A percentile compares a stretch with the other conserved stretches of the same genome.
Evolutionary conservation across 2,797 vertebrate genomes (phyloP).

Genomic region (Lacerta viridis): DNA sequence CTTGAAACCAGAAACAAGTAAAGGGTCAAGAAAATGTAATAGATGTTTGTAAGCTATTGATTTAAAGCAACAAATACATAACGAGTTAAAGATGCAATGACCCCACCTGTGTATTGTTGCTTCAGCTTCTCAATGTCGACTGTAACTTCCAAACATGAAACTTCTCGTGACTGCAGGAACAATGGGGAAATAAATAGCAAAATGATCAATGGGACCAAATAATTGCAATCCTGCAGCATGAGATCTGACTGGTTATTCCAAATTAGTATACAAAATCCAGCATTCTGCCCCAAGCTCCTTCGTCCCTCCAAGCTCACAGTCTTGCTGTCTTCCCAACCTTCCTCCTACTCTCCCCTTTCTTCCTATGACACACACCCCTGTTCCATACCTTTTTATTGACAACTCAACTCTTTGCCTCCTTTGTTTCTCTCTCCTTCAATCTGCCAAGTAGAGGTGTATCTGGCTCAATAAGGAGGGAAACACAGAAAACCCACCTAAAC

Average conservation of each 20-base stretch:
- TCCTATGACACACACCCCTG: neutral
- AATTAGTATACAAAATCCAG: neutral
- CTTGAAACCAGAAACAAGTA: neutral
- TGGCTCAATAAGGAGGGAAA: neutral
- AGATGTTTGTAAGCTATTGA: neutral
- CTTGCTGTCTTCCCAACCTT: neutral
- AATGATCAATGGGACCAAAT: neutral
- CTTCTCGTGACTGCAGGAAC: conserved; percentile 76
- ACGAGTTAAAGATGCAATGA: conserved; percentile 67
- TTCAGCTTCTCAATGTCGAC: conserved; percentile 67
- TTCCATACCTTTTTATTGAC: neutral
- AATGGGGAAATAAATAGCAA: neutral
- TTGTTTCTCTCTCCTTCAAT: neutral
- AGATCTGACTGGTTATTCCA: neutral
- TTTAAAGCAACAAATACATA: conserved; percentile 46
- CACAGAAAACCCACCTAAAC: no score
- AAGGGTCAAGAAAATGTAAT: neutral
- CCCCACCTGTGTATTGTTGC: conserved; percentile 74
- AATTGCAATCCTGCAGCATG: neutral
- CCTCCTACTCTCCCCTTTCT: neutral
- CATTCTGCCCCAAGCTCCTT: neutral
- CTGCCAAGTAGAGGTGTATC: neutral
- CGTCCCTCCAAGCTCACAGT: neutral
- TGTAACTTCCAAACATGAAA: conserved; percentile 80
- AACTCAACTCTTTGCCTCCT: neutral